A percentile compares a stretch with the other conserved stretches of the same genome.
Evolutionary conservation across 2,888 invertebrate genomes (phyloP).

Genomic region (Cotesia congregata): DNA sequence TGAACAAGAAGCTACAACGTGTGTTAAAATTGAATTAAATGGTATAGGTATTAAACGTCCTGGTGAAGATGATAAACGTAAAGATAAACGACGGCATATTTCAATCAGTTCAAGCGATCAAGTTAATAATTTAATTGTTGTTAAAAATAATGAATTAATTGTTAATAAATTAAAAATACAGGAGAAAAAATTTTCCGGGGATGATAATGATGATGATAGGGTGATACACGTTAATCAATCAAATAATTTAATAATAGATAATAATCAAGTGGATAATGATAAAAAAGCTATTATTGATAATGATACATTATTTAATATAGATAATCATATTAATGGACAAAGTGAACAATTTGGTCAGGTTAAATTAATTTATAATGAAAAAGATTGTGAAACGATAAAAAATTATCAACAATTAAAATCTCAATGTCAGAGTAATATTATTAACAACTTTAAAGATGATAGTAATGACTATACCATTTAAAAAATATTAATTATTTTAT

Average conservation of each 20-base stretch:
- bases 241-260: background rate
- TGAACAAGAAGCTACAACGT: background rate
- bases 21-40: background rate
- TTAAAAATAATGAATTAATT: background rate
- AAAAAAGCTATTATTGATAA: background rate
- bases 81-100: background rate
- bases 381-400: background rate
- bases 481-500: background rate
- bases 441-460: background rate
- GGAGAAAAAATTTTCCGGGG: background rate
- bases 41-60: background rate
- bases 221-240: background rate
- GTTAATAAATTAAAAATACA: background rate
- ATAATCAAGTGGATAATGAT: background rate
- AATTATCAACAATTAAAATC: background rate
- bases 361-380: background rate
- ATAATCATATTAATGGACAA: background rate
- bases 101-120: background rate
- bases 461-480: background rate
- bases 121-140: background rate
- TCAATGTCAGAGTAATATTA: slow-evolving; percentile 4
- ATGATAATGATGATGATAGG: background rate
- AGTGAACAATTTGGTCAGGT: background rate
- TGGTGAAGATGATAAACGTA: background rate
- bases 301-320: background rate